These are phyloP conservation scores for Corythucha ciliata DNA, from an alignment of 2,888 invertebrate genomes.

Conservation along the genomic window DNA sequence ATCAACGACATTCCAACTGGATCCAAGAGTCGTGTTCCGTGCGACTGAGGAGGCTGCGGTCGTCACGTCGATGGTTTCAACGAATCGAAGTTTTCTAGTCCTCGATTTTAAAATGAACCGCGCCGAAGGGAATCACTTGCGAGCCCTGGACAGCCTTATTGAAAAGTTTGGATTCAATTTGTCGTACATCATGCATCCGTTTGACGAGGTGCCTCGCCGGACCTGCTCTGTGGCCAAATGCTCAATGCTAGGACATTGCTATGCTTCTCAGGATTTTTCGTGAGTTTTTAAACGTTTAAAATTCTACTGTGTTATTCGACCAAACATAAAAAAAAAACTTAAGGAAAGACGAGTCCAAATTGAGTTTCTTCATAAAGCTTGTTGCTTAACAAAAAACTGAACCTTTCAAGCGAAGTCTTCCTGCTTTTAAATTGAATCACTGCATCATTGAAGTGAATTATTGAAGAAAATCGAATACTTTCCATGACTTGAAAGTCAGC, in stretches of 20 bases:
- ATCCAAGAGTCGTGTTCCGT: conserved; percentile 23
- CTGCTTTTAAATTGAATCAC: no score
- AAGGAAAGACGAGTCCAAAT: no score
- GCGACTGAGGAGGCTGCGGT: conserved; percentile 65
- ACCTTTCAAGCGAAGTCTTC: no score
- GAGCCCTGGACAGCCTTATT: conserved; percentile 68
- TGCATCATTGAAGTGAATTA: no score
- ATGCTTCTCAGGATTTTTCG: conserved; percentile 62
- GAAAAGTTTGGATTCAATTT: conserved; percentile 88
- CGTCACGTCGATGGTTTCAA: conserved; percentile 47
- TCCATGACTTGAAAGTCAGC: no score
- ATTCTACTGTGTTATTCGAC: no score
- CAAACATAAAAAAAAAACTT: no score
- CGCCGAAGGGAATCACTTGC: conserved; percentile 69
- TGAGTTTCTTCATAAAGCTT: no score
- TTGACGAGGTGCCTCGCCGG: conserved; percentile 24
- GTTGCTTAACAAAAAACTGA: no score
- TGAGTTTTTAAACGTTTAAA: no score
- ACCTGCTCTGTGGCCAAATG: conserved; percentile 69
- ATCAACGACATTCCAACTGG: conserved; percentile 52
- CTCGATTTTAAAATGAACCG: conserved; percentile 64
- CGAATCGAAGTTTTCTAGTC: conserved; percentile 65
- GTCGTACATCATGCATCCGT: conserved; percentile 50
- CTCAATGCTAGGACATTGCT: conserved; percentile 77
- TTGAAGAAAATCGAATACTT: no score